These are phyloP conservation scores for Amphipyra berbera DNA, from an alignment of 2,888 invertebrate species.

Conservation along the genomic window DNA sequence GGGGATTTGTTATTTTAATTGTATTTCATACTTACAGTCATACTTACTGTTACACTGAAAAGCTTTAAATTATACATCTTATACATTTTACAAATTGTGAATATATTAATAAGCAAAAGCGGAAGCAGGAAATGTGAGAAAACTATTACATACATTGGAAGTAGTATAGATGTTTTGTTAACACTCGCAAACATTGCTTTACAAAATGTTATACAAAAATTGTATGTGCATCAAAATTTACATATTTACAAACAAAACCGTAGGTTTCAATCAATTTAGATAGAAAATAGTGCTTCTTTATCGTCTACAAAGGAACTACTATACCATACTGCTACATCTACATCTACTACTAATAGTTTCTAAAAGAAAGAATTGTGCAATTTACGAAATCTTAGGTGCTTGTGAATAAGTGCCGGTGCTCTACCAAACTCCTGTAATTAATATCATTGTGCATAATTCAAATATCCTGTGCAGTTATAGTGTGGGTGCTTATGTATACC, in stretches of 20 bases:
- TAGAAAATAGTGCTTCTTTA: slow-evolving; percentile 22
- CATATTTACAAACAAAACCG: slow-evolving; percentile 38
- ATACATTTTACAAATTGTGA: slow-evolving; percentile 28
- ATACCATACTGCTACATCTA: slow-evolving; percentile 50
- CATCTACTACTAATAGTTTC: slow-evolving; percentile 24
- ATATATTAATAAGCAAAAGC: slow-evolving; percentile 73
- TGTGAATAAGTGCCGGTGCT: slow-evolving; percentile 69
- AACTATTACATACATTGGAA: slow-evolving; percentile 57
- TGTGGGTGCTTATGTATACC: slow-evolving; percentile 78
- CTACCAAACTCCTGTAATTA: slow-evolving; percentile 55
- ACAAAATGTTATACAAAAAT: slow-evolving; percentile 44
- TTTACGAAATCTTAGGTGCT: slow-evolving; percentile 61
- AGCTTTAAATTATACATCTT: slow-evolving; percentile 24
- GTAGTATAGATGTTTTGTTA: slow-evolving; percentile 42
- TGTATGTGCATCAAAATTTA: slow-evolving; percentile 38
- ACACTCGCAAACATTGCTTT: slow-evolving; percentile 64
- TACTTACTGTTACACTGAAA: slow-evolving; percentile 59
- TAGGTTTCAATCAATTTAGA: slow-evolving; percentile 11
- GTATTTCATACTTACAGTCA: slow-evolving; percentile 18
- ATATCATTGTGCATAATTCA: slow-evolving; percentile 67
- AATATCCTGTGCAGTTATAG: slow-evolving; percentile 54
- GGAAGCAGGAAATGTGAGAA: slow-evolving; percentile 76
- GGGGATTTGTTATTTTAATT: too few species aligned
- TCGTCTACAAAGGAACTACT: slow-evolving; percentile 38
- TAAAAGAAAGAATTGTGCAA: slow-evolving; percentile 40